These are phyloP conservation scores for Epinotia ramella DNA, from an alignment of 2,888 invertebrate species.

Conservation along the genomic window DNA sequence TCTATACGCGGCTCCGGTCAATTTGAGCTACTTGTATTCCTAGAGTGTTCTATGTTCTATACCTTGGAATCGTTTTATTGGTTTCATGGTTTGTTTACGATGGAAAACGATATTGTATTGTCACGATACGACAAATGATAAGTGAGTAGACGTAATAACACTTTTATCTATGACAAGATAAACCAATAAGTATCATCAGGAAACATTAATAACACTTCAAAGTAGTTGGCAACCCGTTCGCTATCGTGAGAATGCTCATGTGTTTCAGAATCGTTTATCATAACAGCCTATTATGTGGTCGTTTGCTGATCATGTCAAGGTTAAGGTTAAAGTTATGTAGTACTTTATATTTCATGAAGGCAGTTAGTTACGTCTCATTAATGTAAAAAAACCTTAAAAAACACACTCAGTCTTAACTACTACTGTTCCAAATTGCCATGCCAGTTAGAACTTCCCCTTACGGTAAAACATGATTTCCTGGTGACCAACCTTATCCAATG, in stretches of 20 bases:
- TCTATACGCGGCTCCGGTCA: constrained; percentile 55
- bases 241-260: neutral
- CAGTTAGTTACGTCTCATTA: neutral
- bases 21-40: constrained; percentile 23
- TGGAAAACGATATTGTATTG: constrained; percentile 14
- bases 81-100: constrained; percentile 28
- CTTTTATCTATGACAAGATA: neutral
- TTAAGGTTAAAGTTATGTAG: neutral
- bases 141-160: neutral
- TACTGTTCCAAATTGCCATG: neutral
- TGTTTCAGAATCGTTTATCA: neutral
- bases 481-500: neutral
- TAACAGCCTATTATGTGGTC: neutral
- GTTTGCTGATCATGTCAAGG: neutral
- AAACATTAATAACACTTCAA: neutral
- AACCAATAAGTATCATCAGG: neutral
- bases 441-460: neutral
- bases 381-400: too few relatives aligned
- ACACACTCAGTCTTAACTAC: too few relatives aligned
- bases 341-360: neutral
- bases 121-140: neutral
- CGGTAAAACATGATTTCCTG: neutral
- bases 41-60: constrained; percentile 1
- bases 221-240: neutral
- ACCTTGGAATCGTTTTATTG: constrained; percentile 14